These are phyloP conservation scores for Butorides virescens DNA, from an alignment of 2,113 vertebrate species.

Conservation along the genomic window DNA sequence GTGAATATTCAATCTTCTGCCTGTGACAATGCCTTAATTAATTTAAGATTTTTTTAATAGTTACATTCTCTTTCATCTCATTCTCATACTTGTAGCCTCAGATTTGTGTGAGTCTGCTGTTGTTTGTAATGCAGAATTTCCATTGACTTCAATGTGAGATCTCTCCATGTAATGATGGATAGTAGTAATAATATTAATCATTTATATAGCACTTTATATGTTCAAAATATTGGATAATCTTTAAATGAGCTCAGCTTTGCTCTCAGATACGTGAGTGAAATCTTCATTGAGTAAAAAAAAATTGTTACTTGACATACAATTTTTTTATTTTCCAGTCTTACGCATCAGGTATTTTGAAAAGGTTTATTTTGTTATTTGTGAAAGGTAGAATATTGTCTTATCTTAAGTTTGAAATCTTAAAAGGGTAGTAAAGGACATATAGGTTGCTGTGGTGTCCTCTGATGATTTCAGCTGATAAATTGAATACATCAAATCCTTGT, in stretches of 20 bases:
- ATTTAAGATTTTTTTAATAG: neutral
- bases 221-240: neutral
- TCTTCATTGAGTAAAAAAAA: neutral
- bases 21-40: neutral
- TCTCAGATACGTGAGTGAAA: neutral
- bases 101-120: neutral
- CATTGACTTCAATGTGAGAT: neutral
- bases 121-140: neutral
- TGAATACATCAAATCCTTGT: neutral
- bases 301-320: neutral
- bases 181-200: neutral
- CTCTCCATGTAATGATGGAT: neutral
- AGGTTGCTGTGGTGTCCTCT: neutral
- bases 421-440: neutral
- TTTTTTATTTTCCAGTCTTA: neutral
- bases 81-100: neutral
- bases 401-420: neutral
- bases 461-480: neutral
- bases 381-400: neutral
- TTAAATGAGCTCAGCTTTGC: neutral
- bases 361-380: neutral
- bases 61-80: neutral
- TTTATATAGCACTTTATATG: neutral
- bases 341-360: neutral
- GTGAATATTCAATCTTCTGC: neutral